phyloP scores from a whole-genome alignment of 1,140 invertebrate genomes.

The Cardiocondyla obscurior region DNA sequence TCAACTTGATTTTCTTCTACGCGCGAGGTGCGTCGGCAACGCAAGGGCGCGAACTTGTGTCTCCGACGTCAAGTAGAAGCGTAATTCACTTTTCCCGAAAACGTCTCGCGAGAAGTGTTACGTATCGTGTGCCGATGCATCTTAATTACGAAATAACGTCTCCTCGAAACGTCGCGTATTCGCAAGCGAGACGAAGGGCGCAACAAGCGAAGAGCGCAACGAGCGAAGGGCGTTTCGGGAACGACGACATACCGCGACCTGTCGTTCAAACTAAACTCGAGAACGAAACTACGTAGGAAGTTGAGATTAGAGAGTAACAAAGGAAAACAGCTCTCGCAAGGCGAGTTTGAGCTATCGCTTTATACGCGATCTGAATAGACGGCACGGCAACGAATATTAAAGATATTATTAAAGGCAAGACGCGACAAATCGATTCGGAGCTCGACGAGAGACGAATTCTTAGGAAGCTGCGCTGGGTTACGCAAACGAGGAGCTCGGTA shows the following conservation, averaged over 20 bases:
- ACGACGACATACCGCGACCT: background rate
- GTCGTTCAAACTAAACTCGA: background rate
- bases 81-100: too few species aligned
- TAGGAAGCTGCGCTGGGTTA: background rate
- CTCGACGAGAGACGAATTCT: background rate
- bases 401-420: background rate
- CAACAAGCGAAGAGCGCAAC: background rate
- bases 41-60: background rate
- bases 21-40: background rate
- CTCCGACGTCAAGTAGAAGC: too few species aligned
- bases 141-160: background rate
- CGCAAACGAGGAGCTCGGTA: too few species aligned
- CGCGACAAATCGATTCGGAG: slow-evolving; percentile 7
- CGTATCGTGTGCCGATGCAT: background rate
- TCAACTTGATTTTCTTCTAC: slow-evolving; percentile 50
- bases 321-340: background rate
- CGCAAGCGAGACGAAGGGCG: background rate
- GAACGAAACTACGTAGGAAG: background rate
- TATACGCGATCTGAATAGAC: background rate
- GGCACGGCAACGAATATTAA: background rate
- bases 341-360: background rate
- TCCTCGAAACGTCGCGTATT: background rate
- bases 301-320: background rate
- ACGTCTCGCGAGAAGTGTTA: background rate
- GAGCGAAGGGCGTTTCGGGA: background rate